Evolutionary conservation across 2,797 vertebrate genomes (phyloP).

Genomic region (Phrynocephalus vlangalii): DNA sequence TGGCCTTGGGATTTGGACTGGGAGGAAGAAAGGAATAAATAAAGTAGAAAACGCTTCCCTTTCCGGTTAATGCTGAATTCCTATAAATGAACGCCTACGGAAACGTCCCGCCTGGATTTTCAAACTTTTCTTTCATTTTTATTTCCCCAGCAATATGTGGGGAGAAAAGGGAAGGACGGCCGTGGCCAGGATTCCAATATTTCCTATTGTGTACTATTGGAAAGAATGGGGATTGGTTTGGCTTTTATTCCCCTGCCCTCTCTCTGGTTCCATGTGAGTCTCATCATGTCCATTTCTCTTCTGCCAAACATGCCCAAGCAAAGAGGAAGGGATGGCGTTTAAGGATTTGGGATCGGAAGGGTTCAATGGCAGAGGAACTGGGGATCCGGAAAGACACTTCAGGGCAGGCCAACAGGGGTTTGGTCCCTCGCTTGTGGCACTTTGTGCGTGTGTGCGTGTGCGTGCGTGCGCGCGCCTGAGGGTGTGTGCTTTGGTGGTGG

Average conservation of each 20-base stretch:
- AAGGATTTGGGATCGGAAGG: background rate
- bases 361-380: constrained; percentile 26
- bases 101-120: background rate
- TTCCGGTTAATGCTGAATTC: background rate
- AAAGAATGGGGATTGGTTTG: constrained; percentile 21
- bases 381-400: background rate
- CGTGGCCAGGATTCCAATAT: background rate
- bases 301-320: background rate
- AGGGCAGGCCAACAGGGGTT: background rate
- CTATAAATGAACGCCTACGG: background rate
- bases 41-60: background rate
- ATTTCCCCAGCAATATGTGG: background rate
- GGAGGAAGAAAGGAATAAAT: fast-evolving
- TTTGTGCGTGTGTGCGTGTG: background rate
- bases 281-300: background rate
- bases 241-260: background rate
- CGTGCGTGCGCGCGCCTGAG: background rate
- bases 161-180: background rate
- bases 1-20: background rate
- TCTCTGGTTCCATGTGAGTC: fast-evolving
- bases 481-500: background rate
- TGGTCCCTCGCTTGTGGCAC: no score
- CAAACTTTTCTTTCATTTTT: fast-evolving
- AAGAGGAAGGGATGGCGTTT: background rate
- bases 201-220: fast-evolving